These are phyloP conservation scores for Lipophrys pholis DNA, from an alignment of 2,113 vertebrate genomes.

Conservation along the genomic window DNA sequence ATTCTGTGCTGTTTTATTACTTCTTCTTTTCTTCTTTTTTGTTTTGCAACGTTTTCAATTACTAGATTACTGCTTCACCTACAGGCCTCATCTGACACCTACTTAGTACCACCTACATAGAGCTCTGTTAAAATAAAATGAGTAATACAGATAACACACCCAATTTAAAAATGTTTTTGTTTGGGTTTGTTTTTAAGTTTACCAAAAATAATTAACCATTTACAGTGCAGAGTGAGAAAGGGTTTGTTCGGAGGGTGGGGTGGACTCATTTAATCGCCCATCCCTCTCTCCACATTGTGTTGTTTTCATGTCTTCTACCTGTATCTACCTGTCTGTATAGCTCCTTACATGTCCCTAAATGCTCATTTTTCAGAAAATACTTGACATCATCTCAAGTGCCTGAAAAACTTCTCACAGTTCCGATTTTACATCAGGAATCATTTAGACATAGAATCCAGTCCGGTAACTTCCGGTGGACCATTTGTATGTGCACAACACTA, in stretches of 20 bases:
- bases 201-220: no score
- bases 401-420: slow-evolving; percentile 1
- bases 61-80: slow-evolving; percentile 45
- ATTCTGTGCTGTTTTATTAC: slow-evolving; percentile 37
- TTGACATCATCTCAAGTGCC: neutral
- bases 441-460: neutral
- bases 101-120: slow-evolving; percentile 40
- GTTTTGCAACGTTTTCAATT: slow-evolving; percentile 31
- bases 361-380: neutral
- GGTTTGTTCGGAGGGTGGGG: no score
- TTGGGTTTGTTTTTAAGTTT: slow-evolving; percentile 11
- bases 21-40: slow-evolving; percentile 10
- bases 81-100: slow-evolving; percentile 32
- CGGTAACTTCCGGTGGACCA: slow-evolving; percentile 6
- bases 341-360: neutral
- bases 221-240: no score
- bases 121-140: slow-evolving; percentile 23
- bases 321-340: neutral
- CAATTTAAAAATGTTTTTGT: slow-evolving; percentile 1
- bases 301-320: neutral
- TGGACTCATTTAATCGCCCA: no score
- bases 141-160: slow-evolving; percentile 1
- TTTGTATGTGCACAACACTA: slow-evolving; percentile 22
- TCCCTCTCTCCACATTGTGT: slow-evolving; percentile 25
- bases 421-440: neutral